Percentiles rank a stretch among this genome's conserved stretches.
Evolutionary conservation across 2,797 vertebrate genomes (phyloP).

Genomic region (Cirrhinus molitorella): DNA sequence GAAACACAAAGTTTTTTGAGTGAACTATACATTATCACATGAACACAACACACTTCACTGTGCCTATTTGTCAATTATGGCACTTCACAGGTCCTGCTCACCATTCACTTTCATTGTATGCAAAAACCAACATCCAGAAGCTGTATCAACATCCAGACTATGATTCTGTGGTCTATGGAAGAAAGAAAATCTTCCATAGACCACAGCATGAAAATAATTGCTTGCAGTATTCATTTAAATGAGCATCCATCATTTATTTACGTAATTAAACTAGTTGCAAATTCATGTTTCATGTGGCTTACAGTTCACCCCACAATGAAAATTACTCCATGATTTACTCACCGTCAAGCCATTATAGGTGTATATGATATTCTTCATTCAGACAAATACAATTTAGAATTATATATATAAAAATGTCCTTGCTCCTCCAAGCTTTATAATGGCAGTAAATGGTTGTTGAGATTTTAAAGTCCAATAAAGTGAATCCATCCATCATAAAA

Average conservation of each 20-base stretch:
- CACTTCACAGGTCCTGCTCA: not conserved
- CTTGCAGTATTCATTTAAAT: not conserved
- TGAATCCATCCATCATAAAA: no score
- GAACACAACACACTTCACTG: not conserved
- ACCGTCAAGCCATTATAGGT: no score
- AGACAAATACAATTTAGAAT: no score
- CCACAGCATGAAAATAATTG: not conserved
- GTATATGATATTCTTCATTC: no score
- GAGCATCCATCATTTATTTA: not conserved
- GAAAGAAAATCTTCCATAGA: no score
- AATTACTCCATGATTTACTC: no score
- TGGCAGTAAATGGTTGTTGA: no score
- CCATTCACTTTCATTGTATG: not conserved
- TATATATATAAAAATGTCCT: no score
- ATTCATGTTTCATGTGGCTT: not conserved
- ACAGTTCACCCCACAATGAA: no score
- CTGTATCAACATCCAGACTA: not conserved
- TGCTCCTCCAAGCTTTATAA: no score
- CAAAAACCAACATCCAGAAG: not conserved
- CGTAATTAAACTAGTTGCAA: not conserved
- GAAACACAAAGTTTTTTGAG: not conserved
- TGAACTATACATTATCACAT: not conserved
- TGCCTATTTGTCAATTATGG: not conserved
- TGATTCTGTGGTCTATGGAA: not conserved
- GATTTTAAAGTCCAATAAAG: no score